Conservation (phyloP, 2,113 vertebrate genomes). For the Potamarius usumacintae region DNA sequence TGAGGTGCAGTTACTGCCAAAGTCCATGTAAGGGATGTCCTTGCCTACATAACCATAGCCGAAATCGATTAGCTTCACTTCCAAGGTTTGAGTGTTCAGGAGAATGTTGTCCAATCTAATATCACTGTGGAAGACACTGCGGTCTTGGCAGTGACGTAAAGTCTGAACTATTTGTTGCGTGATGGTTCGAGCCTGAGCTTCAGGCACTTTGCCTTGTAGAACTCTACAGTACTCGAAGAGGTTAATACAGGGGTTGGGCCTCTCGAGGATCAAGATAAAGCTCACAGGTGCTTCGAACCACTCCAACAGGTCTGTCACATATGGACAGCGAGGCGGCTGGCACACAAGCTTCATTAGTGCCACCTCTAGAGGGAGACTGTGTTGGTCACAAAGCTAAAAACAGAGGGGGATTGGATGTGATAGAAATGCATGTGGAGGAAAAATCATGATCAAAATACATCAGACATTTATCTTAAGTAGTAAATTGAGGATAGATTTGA, state of each 20-base stretch:
- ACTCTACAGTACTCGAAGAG: slow-evolving; percentile 53
- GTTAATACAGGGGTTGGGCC: slow-evolving; percentile 54
- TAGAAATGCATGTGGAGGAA: background rate
- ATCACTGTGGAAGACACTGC: slow-evolving; percentile 57
- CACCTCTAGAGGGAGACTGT: slow-evolving; percentile 58
- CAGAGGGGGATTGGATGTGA: background rate
- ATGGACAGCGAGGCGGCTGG: slow-evolving; percentile 42
- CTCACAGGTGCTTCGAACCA: slow-evolving; percentile 58
- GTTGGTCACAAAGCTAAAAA: slow-evolving; percentile 32
- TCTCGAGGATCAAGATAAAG: slow-evolving; percentile 61
- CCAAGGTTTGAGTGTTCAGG: slow-evolving; percentile 61
- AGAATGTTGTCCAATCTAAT: background rate
- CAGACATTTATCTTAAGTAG: too few relatives aligned
- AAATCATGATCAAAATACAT: too few relatives aligned
- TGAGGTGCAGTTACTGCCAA: background rate
- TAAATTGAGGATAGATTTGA: too few relatives aligned
- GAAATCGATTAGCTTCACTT: slow-evolving; percentile 68
- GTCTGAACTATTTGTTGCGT: slow-evolving; percentile 60
- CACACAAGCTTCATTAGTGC: slow-evolving; percentile 58
- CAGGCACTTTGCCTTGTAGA: slow-evolving; percentile 5
- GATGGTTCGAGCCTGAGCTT: slow-evolving; percentile 44
- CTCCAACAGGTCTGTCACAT: slow-evolving; percentile 60
- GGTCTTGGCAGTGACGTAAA: slow-evolving; percentile 53
- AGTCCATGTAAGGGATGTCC: background rate
- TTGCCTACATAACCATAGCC: slow-evolving; percentile 54